Conservation (phyloP, 2,888 invertebrate species). For the Euzophera pinguis region DNA sequence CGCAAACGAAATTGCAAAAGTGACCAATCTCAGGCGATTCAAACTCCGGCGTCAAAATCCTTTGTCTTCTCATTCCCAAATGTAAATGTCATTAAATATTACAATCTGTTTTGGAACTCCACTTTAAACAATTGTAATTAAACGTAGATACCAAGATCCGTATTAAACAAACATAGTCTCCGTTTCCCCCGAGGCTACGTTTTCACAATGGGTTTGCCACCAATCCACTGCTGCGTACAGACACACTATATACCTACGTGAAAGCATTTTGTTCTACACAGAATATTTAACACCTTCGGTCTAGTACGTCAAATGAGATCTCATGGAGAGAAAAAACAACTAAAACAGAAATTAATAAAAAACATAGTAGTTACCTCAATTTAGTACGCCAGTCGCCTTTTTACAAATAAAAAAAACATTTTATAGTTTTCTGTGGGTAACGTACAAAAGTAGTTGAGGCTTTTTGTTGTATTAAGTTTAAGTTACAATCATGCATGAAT, state of each 20-base stretch:
- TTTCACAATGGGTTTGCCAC: slow-evolving; percentile 33
- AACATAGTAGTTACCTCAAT: too few relatives aligned
- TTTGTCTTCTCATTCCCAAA: neutral
- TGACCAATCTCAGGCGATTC: slow-evolving; percentile 8
- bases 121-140: slow-evolving; percentile 34
- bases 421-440: too few relatives aligned
- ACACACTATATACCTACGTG: neutral
- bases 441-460: too few relatives aligned
- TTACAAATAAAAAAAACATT: too few relatives aligned
- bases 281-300: too few relatives aligned
- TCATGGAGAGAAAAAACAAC: too few relatives aligned
- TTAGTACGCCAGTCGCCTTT: too few relatives aligned
- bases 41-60: neutral
- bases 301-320: too few relatives aligned
- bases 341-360: too few relatives aligned
- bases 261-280: neutral
- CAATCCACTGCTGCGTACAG: neutral
- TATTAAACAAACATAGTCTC: slow-evolving; percentile 54
- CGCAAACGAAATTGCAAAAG: neutral
- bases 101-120: slow-evolving; percentile 14
- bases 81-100: slow-evolving; percentile 8
- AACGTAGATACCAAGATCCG: slow-evolving; percentile 40
- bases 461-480: too few relatives aligned
- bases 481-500: too few relatives aligned
- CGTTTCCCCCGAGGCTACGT: slow-evolving; percentile 45